phyloP scores from a whole-genome alignment of 1,140 invertebrate species.

The Mycetomoellerius zeteki region DNA sequence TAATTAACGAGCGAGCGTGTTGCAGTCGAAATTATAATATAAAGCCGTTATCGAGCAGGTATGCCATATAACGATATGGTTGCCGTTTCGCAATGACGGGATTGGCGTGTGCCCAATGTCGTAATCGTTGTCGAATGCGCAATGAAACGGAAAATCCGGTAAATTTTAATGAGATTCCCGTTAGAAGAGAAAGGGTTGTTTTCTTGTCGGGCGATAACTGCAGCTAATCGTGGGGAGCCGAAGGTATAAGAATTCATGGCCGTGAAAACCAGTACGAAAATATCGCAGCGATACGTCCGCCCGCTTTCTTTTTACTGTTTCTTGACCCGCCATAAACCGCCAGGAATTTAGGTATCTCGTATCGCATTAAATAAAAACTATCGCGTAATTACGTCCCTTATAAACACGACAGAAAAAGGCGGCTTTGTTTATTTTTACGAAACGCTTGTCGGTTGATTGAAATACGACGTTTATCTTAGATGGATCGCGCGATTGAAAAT shows the following conservation, averaged over 20 bases:
- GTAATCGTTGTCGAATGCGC: constrained; percentile 45
- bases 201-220: constrained; percentile 11
- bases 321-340: constrained; percentile 74
- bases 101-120: constrained; percentile 44
- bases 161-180: constrained; percentile 46
- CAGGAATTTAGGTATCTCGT: constrained; percentile 68
- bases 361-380: neutral
- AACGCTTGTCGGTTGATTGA: neutral
- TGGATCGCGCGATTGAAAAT: neutral
- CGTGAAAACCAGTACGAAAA: constrained; percentile 56
- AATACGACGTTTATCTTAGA: constrained; percentile 10
- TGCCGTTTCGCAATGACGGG: constrained; percentile 46
- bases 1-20: constrained; percentile 50
- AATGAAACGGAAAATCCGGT: constrained; percentile 41
- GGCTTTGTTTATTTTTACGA: neutral
- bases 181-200: constrained; percentile 67
- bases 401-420: neutral
- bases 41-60: constrained; percentile 39
- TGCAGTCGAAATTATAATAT: constrained; percentile 52
- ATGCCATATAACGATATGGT: neutral
- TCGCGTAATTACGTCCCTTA: neutral
- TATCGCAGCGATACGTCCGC: constrained; percentile 49
- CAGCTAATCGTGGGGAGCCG: constrained; percentile 7
- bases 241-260: constrained; percentile 25
- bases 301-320: constrained; percentile 77